Evolutionary conservation across 2,888 invertebrate genomes (phyloP), one percentile per base, ranked within the genome.

Genomic region (Drosophila nr. perissopoda): DNA sequence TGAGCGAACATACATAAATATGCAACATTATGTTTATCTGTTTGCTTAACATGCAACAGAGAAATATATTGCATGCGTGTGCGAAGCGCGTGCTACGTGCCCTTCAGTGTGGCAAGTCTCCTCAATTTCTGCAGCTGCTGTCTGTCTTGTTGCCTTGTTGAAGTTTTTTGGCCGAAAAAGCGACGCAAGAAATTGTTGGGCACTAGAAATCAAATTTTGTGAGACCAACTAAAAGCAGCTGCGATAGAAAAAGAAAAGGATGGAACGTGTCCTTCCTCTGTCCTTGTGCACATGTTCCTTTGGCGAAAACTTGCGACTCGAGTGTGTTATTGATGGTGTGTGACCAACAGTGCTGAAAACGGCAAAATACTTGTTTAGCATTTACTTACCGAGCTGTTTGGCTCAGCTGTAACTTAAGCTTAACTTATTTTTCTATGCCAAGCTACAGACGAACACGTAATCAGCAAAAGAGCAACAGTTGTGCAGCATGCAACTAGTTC

Each of bases 11-110:
- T 74, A 56, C 66, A 70, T 71, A 81, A 88, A 77, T 85, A 81
- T 87, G 82, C 78, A 83, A 76, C 68, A 79, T 73, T 61, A 53
- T 79, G 74, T 80, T 75, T 64, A 54, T 40, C 51, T 70, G 60
- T 60, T 60, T 71, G n/a, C 60, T 48, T 67, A 54, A 71, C 48
- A 70, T 77, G 78, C 82, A 77, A 72, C 79, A 38, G 70, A 74
- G 68, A 76, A 67, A 69, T 69, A 68, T 70, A 58, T 68, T 21
- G 72, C 83, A 53, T 40, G 58, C 54, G 62, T 67, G 66, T 70
- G 76, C 53, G 53, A 78, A 61, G 56, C 21, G 71, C 56, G 56
- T 21, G 36, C 67, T 58, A 42, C 46, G 38, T 64, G 42, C 59
- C 38, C 59, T 56, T 51, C 49, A 8, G 46, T 4, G 21, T 48